Evolutionary conservation across 2,113 vertebrate genomes (phyloP).

Genomic region (Cololabis saira): DNA sequence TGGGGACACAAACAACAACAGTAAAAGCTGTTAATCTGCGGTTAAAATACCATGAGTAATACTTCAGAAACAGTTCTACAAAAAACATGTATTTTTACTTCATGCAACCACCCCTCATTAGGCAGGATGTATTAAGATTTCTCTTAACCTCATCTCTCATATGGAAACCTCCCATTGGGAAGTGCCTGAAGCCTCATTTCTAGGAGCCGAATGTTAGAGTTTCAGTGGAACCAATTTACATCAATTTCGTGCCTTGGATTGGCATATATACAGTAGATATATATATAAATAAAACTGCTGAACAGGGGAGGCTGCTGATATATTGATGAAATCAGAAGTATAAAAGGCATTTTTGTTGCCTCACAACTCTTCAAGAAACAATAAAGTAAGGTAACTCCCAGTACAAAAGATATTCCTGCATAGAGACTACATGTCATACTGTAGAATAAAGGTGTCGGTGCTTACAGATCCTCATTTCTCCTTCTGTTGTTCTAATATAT

Average conservation of each 20-base stretch:
- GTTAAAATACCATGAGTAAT: neutral
- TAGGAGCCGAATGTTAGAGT: neutral
- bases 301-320: conserved; percentile 6
- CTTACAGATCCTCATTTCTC: no score
- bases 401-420: no score
- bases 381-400: no score
- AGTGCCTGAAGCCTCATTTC: neutral
- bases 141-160: neutral
- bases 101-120: no score
- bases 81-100: no score
- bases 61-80: neutral
- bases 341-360: neutral
- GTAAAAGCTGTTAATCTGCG: neutral
- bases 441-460: no score
- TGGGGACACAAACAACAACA: conserved; percentile 44
- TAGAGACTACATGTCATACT: no score
- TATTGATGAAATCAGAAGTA: conserved; percentile 4
- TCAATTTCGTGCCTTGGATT: conserved; percentile 15
- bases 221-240: conserved; percentile 10
- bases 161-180: conserved; percentile 3
- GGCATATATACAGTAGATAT: no score
- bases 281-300: neutral
- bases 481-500: no score
- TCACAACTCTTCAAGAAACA: conserved; percentile 2
- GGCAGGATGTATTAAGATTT: neutral